These are phyloP conservation scores for Pionites leucogaster DNA, from an alignment of 2,113 vertebrate genomes.

Conservation along the genomic window DNA sequence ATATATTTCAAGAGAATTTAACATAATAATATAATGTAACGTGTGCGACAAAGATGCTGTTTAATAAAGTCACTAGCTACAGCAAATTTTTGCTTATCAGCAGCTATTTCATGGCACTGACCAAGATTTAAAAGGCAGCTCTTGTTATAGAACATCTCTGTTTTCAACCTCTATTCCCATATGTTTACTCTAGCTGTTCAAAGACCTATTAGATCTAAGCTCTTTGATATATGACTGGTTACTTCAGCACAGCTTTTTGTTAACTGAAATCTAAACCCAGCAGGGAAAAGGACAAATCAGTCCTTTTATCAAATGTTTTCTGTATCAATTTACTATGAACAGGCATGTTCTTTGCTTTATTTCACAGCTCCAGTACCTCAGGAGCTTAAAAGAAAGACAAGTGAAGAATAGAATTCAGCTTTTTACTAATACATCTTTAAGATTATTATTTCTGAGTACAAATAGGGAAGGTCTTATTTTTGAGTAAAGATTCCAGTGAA, in stretches of 20 bases:
- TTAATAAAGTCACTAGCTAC: neutral
- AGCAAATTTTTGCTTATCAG: conserved; percentile 10
- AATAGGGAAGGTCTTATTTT: neutral
- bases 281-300: conserved; percentile 59
- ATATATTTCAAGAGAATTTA: neutral
- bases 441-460: neutral
- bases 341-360: neutral
- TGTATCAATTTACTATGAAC: conserved; percentile 3
- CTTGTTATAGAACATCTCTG: neutral
- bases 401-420: neutral
- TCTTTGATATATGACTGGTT: conserved; percentile 67
- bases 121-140: conserved; percentile 8
- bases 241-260: conserved; percentile 58
- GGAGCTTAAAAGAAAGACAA: neutral
- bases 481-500: neutral
- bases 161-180: conserved; percentile 59
- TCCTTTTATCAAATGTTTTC: conserved; percentile 59
- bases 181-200: conserved; percentile 61
- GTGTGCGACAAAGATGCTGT: fast-evolving
- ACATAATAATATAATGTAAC: neutral
- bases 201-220: conserved; percentile 65
- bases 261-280: conserved; percentile 45
- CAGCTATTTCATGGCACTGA: neutral
- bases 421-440: neutral
- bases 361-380: neutral